Evolutionary conservation across 2,888 invertebrate species (phyloP).

Genomic region (Bruchidius siliquastri): DNA sequence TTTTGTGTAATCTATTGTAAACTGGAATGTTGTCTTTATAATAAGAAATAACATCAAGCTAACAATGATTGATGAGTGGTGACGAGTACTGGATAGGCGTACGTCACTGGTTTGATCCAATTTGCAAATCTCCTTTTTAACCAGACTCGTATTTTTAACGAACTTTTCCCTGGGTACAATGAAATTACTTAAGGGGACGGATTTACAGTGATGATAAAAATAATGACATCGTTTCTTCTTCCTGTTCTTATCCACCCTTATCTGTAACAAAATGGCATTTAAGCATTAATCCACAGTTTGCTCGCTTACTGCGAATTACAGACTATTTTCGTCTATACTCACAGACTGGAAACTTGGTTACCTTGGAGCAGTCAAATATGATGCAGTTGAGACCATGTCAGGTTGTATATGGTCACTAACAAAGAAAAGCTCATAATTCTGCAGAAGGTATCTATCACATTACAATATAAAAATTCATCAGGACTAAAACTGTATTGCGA

Average conservation of each 20-base stretch:
- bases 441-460: too few relatives aligned
- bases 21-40: too few relatives aligned
- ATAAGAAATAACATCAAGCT: too few relatives aligned
- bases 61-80: slow-evolving; percentile 1
- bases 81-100: not conserved
- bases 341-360: too few relatives aligned
- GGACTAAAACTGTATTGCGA: too few relatives aligned
- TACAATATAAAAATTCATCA: too few relatives aligned
- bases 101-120: slow-evolving; percentile 9
- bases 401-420: too few relatives aligned
- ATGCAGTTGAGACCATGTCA: too few relatives aligned
- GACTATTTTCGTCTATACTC: too few relatives aligned
- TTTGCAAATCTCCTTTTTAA: slow-evolving; percentile 10
- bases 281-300: not conserved
- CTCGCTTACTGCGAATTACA: not conserved
- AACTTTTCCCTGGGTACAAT: slow-evolving; percentile 5
- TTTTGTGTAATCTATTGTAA: too few relatives aligned
- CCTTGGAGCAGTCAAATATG: too few relatives aligned
- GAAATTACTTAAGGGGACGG: slow-evolving; percentile 1
- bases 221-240: not conserved
- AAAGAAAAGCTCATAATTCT: too few relatives aligned
- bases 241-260: not conserved
- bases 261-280: not conserved
- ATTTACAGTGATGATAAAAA: not conserved
- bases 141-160: slow-evolving; percentile 14